Evolutionary conservation across 2,888 invertebrate species (phyloP), one percentile per base, ranked within the genome.

Genomic region (Rugalucina vietnamica): DNA sequence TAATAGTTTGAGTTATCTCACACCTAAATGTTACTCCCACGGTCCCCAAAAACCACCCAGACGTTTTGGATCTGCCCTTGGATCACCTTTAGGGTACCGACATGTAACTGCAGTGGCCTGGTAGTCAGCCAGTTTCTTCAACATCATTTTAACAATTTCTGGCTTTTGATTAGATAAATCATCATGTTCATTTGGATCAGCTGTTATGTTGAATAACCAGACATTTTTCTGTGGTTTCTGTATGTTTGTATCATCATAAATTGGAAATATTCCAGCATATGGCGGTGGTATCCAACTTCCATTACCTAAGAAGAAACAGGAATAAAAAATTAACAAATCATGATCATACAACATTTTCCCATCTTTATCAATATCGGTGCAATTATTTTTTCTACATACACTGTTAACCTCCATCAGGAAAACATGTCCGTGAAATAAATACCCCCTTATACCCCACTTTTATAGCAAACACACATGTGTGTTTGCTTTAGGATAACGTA

Each of bases 41-140:
- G 94, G 94, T 14, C 93, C 92, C 94, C 94, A 94, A 75, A 89
- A 92, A 1, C 93, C 94, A 12, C 92, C 93, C 71, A 91, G 92
- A 10, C 83, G 79, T 60, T 79, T 74, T 0, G 94, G 94, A 79
- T 94, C 84, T 71, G 91, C 90, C 5, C 74, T 81, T 0, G 90
- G 90, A 77, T 94, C 93, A 74, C 87, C 77, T 0, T 81, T 75
- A 0, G 94, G 94, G 84, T 89, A 94, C n/a, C 86, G 37, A 24
- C 89, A 89, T 5, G 93, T 92, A 5, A 94, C 93, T 5, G 94
- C 93, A 18, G 93, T 94, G 2, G 84, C 57, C 76, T 93, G 91
- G 79, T 93, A 94, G 12, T 80, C 49, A 0, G 79, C 75, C 34
- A 94, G 88, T 29, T 89, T 86, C 4, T 89, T 83, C 43, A 94